Conservation (phyloP, 37 sponge, comb jelly and placozoan species). For the Beroe forskalii region DNA sequence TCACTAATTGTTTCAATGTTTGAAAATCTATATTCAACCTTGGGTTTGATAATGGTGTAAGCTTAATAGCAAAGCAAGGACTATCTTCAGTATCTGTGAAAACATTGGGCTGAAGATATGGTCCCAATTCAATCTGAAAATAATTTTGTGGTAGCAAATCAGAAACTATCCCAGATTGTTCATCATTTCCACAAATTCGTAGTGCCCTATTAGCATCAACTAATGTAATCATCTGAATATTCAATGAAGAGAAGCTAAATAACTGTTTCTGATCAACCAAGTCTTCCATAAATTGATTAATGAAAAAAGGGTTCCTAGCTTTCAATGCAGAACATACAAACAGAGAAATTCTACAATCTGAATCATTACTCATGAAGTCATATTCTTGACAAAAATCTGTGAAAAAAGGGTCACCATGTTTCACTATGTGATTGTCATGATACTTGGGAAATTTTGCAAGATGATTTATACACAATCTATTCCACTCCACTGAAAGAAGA, state of each 20-base stretch:
- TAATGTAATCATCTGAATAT: not conserved
- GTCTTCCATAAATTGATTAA: not conserved
- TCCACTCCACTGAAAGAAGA: conserved; percentile 14
- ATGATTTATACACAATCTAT: not conserved
- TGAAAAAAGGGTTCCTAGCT: not conserved
- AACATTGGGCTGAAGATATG: not conserved
- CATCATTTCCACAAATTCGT: not conserved
- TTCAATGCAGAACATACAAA: not conserved
- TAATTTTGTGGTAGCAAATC: not conserved
- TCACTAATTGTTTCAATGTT: not conserved
- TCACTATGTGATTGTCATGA: not conserved
- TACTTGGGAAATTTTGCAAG: conserved; percentile 7
- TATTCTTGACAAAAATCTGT: not conserved
- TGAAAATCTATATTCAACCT: not conserved
- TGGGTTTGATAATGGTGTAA: not conserved
- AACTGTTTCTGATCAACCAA: not conserved
- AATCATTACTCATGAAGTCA: not conserved
- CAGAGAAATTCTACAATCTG: not conserved
- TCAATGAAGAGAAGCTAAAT: not conserved
- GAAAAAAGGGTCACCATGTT: conserved; percentile 7
- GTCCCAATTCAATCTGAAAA: not conserved
- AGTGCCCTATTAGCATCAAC: not conserved
- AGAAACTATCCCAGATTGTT: not conserved
- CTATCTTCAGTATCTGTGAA: not conserved
- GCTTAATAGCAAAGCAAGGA: not conserved